Base-by-base conservation (phyloP, 2,113 vertebrate species). In the Solenodon paradoxus region DNA sequence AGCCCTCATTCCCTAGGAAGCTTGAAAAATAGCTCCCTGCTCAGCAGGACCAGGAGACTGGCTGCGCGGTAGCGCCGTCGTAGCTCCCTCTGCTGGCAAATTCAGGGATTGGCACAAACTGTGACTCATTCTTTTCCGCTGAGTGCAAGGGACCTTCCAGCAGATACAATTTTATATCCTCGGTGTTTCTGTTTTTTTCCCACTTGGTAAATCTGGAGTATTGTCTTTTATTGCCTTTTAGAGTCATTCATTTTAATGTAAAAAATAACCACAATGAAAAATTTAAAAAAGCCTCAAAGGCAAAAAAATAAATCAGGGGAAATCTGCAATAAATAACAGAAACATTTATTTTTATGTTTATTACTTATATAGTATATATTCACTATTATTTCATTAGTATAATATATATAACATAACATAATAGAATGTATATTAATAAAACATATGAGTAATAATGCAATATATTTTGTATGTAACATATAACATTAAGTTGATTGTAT, bases 21-120 rank as follows among this genome's bases (percentile, higher is more conserved):
- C 13, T 35, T 19, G n/a, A 72, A n/a, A 40, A 78, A 35, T 9
- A 24, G 3, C 26, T 63, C 63, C 30, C 5, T 0, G 53, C 53
- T 32, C n/a, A 1, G 3, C 4, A 3, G 32, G 7, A 2, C 63
- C 42, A 22, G 91, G 49, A n/a, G 0, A 26, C 32, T 59, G 45
- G n/a, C 17, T 0, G 28, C 8, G n/a, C n/a, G n/a, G n/a, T n/a
- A 0, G 32, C 3, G 28, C 2, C 22, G 38, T 15, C 5, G 3
- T 26, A 0, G 69, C 90, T 12, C 96, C 35, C 94, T 93, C 96
- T 96, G 68, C 64, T 77, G 96, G 80, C 88, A 5, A 0, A 0
- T 64, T 72, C 53, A 49, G 35, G 84, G 35, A 74, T 74, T 82
- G 55, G n/a, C 16, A 0, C 30, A 1, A 3, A 35, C 42, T 38